Conservation (phyloP, 2,888 invertebrate species). For the Lasioglossum oenotherae region DNA sequence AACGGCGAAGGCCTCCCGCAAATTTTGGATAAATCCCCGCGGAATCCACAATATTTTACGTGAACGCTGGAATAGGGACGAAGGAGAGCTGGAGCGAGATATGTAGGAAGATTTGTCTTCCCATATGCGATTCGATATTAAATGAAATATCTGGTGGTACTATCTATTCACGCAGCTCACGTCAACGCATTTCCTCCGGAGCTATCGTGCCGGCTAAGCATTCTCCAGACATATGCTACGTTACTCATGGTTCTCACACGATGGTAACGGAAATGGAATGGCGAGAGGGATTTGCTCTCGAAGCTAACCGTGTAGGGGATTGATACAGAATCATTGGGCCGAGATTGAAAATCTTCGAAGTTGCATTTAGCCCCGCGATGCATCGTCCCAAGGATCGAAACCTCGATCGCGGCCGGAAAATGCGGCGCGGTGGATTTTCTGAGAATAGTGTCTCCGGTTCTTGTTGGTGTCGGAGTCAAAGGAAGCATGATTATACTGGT, state of each 20-base stretch:
- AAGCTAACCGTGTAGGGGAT: constrained; percentile 32
- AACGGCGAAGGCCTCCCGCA: neutral
- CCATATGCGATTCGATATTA: neutral
- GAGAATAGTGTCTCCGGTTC: neutral
- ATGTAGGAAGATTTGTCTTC: neutral
- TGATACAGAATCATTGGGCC: constrained; percentile 29
- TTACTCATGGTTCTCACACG: constrained; percentile 9
- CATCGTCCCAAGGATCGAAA: neutral
- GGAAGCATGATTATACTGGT: neutral
- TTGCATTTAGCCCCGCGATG: neutral
- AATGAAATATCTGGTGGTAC: neutral
- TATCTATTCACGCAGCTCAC: neutral
- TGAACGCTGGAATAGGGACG: neutral
- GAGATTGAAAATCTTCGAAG: constrained; percentile 12
- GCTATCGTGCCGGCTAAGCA: neutral
- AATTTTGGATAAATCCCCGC: neutral
- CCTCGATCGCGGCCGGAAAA: neutral
- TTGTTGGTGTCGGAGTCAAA: neutral
- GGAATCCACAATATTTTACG: neutral
- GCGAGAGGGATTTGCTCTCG: constrained; percentile 47
- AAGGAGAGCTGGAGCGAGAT: neutral
- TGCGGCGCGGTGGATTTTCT: neutral
- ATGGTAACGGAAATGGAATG: constrained; percentile 3
- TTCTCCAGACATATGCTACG: constrained; percentile 9
- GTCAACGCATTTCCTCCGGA: constrained; percentile 10